A percentile compares a stretch with the other conserved stretches of the same genome.
These are phyloP conservation scores for Sus scrofa DNA, from an alignment of 2,113 vertebrate genomes.

Conservation along the genomic window DNA sequence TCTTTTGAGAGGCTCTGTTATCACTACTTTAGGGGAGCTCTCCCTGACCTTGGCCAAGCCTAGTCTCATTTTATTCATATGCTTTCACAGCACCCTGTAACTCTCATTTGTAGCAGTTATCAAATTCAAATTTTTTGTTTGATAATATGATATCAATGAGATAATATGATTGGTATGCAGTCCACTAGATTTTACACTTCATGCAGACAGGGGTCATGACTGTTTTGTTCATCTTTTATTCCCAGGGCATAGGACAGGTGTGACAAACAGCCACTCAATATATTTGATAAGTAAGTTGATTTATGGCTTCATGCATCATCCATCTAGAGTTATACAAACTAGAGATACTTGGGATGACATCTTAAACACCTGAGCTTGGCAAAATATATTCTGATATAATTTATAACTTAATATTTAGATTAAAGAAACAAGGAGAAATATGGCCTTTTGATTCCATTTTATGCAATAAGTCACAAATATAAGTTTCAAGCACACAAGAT, in stretches of 20 bases:
- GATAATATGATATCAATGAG: background rate
- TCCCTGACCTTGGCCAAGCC: background rate
- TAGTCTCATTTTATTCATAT: background rate
- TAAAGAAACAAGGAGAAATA: background rate
- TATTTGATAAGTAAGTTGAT: slow-evolving; percentile 31
- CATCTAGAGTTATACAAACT: background rate
- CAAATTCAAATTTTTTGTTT: background rate
- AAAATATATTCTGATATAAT: background rate
- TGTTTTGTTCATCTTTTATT: slow-evolving; percentile 28
- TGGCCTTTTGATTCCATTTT: slow-evolving; percentile 16
- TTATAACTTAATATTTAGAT: slow-evolving; percentile 36
- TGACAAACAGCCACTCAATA: background rate
- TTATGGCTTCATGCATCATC: slow-evolving; percentile 13
- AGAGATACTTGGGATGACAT: background rate
- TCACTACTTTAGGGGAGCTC: background rate
- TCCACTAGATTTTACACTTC: background rate
- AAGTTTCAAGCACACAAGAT: background rate
- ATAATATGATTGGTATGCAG: background rate
- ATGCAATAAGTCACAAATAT: background rate
- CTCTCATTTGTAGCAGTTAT: background rate
- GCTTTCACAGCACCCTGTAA: background rate
- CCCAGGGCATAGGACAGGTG: background rate
- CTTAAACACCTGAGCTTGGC: slow-evolving; percentile 11
- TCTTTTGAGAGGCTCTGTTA: background rate
- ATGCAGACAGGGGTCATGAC: background rate